Evolutionary conservation across 2,888 invertebrate species (phyloP).

Genomic region (Trichogramma evanescens): DNA sequence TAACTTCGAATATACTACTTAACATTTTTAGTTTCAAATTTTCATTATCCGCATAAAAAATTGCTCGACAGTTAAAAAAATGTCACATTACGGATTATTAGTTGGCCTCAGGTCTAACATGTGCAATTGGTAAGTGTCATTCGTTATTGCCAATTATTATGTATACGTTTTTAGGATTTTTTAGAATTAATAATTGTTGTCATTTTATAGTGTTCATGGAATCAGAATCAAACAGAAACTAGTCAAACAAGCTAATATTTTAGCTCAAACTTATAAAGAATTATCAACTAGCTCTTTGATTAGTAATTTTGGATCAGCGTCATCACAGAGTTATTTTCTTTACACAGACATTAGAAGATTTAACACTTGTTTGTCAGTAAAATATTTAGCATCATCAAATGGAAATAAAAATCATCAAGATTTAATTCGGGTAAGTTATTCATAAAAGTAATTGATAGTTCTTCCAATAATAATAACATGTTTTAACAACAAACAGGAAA

Average conservation of each 20-base stretch:
- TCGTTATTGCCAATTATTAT: not conserved
- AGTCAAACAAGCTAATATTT: not conserved
- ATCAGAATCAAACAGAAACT: conserved; percentile 1
- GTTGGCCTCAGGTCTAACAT: conserved; percentile 9
- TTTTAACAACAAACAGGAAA: too few species aligned
- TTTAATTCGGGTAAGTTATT: too few species aligned
- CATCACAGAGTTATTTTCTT: too few species aligned
- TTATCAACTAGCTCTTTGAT: not conserved
- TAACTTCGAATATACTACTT: too few species aligned
- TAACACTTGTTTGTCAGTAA: too few species aligned
- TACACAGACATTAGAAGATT: too few species aligned
- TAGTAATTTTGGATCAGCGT: not conserved
- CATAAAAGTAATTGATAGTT: too few species aligned
- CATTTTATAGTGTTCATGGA: conserved; percentile 6
- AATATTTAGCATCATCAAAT: too few species aligned
- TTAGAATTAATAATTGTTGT: not conserved
- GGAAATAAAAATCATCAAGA: too few species aligned
- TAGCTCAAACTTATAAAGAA: not conserved
- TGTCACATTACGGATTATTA: conserved; percentile 20
- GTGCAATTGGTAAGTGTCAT: conserved; percentile 14
- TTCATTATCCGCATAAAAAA: not conserved
- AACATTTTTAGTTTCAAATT: not conserved
- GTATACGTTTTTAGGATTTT: not conserved
- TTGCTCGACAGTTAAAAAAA: not conserved
- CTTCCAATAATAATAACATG: too few species aligned